Evolutionary conservation across 2,113 vertebrate genomes (phyloP).

Genomic region (Grantiella picta): DNA sequence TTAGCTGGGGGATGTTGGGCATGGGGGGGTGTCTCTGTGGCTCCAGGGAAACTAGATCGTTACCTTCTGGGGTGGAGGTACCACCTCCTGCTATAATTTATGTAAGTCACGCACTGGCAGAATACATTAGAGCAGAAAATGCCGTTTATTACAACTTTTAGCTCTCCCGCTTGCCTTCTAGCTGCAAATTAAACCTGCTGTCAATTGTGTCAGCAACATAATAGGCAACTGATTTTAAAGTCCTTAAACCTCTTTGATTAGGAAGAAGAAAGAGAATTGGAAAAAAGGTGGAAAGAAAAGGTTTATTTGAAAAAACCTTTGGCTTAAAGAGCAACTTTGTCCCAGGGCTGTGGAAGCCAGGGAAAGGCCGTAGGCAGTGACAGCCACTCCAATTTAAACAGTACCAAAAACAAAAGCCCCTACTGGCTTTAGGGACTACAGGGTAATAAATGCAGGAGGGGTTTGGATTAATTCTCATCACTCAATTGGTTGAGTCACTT

Average conservation of each 20-base stretch:
- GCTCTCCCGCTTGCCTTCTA: conserved; percentile 49
- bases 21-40: background rate
- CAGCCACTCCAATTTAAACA: conserved; percentile 44
- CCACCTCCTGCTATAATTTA: conserved; percentile 37
- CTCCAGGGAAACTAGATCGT: background rate
- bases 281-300: conserved; percentile 15
- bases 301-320: conserved; percentile 33
- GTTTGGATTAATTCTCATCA: conserved; percentile 22
- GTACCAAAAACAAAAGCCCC: conserved; percentile 26
- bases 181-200: conserved; percentile 70
- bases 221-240: conserved; percentile 62
- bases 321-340: conserved; percentile 11
- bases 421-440: background rate
- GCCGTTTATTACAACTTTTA: conserved; percentile 49
- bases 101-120: conserved; percentile 45
- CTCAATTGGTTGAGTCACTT: conserved; percentile 58
- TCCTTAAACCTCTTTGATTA: conserved; percentile 53
- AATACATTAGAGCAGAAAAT: conserved; percentile 50
- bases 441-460: conserved; percentile 20
- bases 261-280: background rate
- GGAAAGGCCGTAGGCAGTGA: conserved; percentile 7
- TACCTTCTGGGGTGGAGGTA: conserved; percentile 40
- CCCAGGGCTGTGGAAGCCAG: background rate
- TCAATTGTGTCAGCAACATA: conserved; percentile 66
- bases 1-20: background rate